A percentile compares a stretch with the other conserved stretches of the same genome.
Conservation (phyloP, 64 coral and sea anemone genomes). For the Montipora capricornis region DNA sequence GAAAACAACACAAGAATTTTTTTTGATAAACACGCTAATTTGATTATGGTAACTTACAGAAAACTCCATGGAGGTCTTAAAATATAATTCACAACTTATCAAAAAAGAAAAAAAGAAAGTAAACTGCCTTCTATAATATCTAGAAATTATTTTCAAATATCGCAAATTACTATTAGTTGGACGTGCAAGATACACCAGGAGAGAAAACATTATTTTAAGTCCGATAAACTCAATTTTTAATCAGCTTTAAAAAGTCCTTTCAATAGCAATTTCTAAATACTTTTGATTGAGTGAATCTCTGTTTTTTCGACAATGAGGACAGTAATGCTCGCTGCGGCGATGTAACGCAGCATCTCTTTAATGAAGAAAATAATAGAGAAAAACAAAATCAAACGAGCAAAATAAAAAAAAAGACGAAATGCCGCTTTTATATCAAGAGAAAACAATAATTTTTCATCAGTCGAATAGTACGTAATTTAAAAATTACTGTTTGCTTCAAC, state of each 20-base stretch:
- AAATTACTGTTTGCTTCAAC: neutral
- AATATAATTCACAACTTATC: no score
- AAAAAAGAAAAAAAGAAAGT: no score
- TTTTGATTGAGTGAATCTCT: neutral
- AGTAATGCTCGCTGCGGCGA: neutral
- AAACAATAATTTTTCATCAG: neutral
- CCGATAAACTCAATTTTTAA: neutral
- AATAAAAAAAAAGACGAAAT: neutral
- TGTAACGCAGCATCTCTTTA: neutral
- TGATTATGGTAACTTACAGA: neutral
- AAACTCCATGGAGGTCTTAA: neutral
- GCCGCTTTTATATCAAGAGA: neutral
- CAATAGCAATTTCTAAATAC: neutral
- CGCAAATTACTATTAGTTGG: neutral
- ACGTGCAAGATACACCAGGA: neutral
- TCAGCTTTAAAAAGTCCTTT: neutral
- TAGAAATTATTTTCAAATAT: neutral
- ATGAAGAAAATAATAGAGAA: neutral
- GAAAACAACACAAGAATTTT: neutral
- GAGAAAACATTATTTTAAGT: neutral
- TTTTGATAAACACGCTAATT: neutral
- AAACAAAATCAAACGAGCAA: neutral
- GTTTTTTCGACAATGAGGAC: neutral
- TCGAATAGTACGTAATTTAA: neutral
- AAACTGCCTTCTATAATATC: neutral